Base-by-base conservation (phyloP, 1,140 invertebrate species). In the Leptonema lineaticorne region DNA sequence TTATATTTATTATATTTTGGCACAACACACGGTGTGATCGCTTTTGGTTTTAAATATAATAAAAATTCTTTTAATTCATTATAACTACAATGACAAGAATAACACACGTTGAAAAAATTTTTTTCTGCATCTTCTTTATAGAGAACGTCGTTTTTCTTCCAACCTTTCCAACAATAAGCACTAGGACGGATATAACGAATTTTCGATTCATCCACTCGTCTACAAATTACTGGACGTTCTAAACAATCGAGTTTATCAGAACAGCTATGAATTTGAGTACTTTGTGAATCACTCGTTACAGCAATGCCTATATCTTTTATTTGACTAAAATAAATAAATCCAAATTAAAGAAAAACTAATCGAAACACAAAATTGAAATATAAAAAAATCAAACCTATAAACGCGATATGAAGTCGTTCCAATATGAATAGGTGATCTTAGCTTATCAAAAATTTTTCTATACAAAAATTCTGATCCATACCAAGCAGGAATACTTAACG, bases 391-490 rank as follows among this genome's bases (percentile, higher is more conserved):
- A 18, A 67, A 69, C 46, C 73, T 74, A 69, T 83, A 85, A 67
- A 74, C 75, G 0, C 78, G 6, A 56, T 75, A 79, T 1, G 77
- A 67, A 6, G 41, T 9, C 6, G 75, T 4, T 67, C 75, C 76
- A 2, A 89, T 83, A 75, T 85, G 85, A 29, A 89, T 82, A 72
- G 81, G 82, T 37, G 77, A 78, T 3, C 80, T 78, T n/a, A 87
- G 77, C 37, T 62, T 63, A 64, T 82, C 76, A 20, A 77, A 83
- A 22, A 89, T 77, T 70, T 85, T 80, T 18, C 83, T 85, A 67
- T 84, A 88, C 1, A 88, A 74, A 76, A 78, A 85, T 72, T 90
- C 88, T 33, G 82, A 85, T 0, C 87, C 87, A 70, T 85, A 87
- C 37, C 76, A 78, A 1, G 84, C 85, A 5, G 83, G 78, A 30